A percentile compares a stretch with the other conserved stretches of the same genome.
These are phyloP conservation scores for Hypomecis punctinalis DNA, from an alignment of 2,888 invertebrate species.

Conservation along the genomic window DNA sequence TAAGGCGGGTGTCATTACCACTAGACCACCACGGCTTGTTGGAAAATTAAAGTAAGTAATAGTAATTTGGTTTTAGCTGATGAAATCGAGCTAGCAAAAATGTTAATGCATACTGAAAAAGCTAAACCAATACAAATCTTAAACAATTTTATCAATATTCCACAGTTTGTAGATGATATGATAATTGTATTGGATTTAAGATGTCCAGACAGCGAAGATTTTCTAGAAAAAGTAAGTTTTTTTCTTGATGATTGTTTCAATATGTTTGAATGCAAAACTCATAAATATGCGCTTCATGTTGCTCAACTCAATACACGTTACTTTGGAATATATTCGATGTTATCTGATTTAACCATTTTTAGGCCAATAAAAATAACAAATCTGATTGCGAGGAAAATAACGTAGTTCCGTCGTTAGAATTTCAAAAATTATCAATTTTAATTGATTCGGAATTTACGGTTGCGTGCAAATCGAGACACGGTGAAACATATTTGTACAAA, in stretches of 20 bases:
- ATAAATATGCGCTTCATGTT: too few relatives aligned
- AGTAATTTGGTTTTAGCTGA: constrained; percentile 35
- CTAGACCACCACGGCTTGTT: too few relatives aligned
- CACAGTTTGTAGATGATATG: constrained; percentile 40
- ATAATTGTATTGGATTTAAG: constrained; percentile 49
- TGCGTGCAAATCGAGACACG: constrained; percentile 42
- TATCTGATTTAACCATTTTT: constrained; percentile 13
- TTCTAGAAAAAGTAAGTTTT: constrained; percentile 51
- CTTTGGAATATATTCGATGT: too few relatives aligned
- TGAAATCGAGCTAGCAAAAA: constrained; percentile 47
- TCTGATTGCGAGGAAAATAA: constrained; percentile 38
- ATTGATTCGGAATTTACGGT: constrained; percentile 66
- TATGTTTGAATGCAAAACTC: too few relatives aligned
- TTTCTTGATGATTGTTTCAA: not conserved
- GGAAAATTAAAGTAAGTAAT: too few relatives aligned
- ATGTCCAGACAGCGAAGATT: constrained; percentile 45
- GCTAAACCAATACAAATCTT: constrained; percentile 49
- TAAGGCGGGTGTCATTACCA: too few relatives aligned
- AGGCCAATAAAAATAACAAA: constrained; percentile 56
- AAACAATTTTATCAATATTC: constrained; percentile 34
- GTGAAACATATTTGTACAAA: constrained; percentile 46
- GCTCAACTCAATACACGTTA: too few relatives aligned
- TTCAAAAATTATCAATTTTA: constrained; percentile 51
- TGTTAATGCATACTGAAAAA: constrained; percentile 39
- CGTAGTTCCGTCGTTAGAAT: constrained; percentile 31